phyloP scores from a whole-genome alignment of 2,113 vertebrate species.

The Notothenia rossii region DNA sequence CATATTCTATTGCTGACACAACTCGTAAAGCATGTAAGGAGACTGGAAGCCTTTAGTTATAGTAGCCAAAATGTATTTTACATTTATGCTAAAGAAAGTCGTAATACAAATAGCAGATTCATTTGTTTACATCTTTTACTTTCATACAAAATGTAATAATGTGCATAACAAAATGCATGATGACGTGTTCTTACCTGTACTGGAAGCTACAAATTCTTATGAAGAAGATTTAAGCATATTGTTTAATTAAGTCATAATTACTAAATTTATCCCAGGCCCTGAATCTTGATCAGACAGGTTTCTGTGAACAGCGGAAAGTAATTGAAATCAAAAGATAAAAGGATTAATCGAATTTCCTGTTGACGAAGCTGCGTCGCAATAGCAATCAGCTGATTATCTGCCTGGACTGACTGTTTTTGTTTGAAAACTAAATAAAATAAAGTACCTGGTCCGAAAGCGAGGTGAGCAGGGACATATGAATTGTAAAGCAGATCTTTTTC shows the following conservation, averaged over 20 bases:
- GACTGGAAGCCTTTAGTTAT: not conserved
- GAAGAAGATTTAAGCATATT: not conserved
- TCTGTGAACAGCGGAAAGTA: not conserved
- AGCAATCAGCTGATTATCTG: too few relatives aligned
- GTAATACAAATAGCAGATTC: not conserved
- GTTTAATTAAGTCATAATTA: slow-evolving; percentile 1
- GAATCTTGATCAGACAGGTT: not conserved
- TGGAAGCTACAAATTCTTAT: not conserved
- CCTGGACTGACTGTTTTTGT: too few relatives aligned
- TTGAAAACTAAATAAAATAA: too few relatives aligned
- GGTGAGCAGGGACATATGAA: too few relatives aligned
- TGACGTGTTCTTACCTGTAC: slow-evolving; percentile 3
- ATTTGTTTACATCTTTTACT: not conserved
- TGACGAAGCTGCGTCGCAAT: too few relatives aligned
- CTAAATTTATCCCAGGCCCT: not conserved
- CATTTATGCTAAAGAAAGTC: not conserved
- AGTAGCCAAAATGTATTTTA: not conserved
- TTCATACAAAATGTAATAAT: slow-evolving; percentile 1
- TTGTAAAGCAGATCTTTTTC: too few relatives aligned
- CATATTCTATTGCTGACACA: not conserved
- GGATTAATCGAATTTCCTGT: too few relatives aligned
- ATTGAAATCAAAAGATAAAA: not conserved
- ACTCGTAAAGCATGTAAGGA: not conserved
- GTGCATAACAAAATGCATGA: not conserved
- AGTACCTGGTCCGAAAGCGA: too few relatives aligned